Conservation (phyloP, 2,113 vertebrate species). For the Crotalus horridus region DNA sequence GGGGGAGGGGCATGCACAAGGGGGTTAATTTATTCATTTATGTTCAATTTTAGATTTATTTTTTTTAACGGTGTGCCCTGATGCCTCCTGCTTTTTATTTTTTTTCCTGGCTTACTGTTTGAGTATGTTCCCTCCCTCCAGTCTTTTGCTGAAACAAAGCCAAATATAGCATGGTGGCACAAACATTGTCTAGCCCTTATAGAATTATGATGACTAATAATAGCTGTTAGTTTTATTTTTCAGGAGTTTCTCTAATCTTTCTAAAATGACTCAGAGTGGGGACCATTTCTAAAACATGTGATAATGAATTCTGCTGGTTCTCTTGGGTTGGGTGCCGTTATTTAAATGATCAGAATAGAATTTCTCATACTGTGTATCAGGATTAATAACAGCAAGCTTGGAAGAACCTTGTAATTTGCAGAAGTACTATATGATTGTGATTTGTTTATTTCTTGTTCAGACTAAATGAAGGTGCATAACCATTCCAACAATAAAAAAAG, state of each 20-base stretch:
- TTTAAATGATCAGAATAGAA: not conserved
- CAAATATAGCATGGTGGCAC: not conserved
- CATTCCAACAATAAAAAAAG: no score
- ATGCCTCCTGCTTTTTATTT: not conserved
- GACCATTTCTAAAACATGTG: not conserved
- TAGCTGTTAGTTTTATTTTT: not conserved
- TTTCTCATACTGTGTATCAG: not conserved
- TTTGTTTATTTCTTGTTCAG: not conserved
- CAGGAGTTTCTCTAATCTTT: not conserved
- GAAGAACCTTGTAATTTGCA: not conserved
- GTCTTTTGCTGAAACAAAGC: not conserved
- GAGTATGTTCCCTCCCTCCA: not conserved
- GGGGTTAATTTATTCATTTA: not conserved
- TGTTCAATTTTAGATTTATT: not conserved
- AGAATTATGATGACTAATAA: not conserved
- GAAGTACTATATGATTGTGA: not conserved
- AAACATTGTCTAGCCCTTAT: not conserved
- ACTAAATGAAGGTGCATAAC: not conserved
- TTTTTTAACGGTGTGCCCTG: not conserved
- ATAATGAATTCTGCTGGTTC: not conserved
- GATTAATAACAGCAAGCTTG: not conserved
- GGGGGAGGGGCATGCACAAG: no score
- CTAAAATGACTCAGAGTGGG: not conserved
- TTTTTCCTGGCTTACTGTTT: not conserved
- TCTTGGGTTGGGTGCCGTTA: not conserved